These are phyloP conservation scores for Lasioglossum vierecki DNA, from an alignment of 2,888 invertebrate genomes.

Conservation along the genomic window DNA sequence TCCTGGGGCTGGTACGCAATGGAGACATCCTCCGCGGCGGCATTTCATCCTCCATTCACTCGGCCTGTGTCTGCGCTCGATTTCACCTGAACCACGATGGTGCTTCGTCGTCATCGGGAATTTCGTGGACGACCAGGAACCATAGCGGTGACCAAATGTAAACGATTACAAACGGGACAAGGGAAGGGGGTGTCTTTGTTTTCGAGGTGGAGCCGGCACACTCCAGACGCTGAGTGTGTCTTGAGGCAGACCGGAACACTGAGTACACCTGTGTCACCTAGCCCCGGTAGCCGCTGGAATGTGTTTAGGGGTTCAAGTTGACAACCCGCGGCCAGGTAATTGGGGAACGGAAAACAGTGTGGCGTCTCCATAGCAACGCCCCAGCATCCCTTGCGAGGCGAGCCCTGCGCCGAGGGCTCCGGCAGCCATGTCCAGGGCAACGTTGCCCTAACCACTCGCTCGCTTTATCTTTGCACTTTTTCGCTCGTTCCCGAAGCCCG, in stretches of 20 bases:
- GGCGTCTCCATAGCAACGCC: constrained; percentile 76
- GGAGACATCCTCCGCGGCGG: constrained; percentile 1
- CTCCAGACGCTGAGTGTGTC: constrained; percentile 33
- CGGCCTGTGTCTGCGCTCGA: constrained; percentile 1
- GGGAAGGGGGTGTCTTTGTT: constrained; percentile 17
- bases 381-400: constrained; percentile 67
- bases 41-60: constrained; percentile 2
- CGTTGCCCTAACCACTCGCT: constrained; percentile 53
- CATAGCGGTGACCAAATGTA: neutral
- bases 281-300: constrained; percentile 43
- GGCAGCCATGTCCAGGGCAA: constrained; percentile 42
- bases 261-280: constrained; percentile 34
- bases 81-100: constrained; percentile 18
- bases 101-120: neutral
- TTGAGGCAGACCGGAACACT: neutral
- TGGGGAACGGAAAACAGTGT: constrained; percentile 78
- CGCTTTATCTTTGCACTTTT: constrained; percentile 57
- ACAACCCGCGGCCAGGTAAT: constrained; percentile 76
- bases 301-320: constrained; percentile 71
- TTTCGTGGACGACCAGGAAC: neutral
- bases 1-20: neutral
- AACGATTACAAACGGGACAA: constrained; percentile 13
- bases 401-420: constrained; percentile 32
- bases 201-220: neutral
- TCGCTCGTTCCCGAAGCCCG: constrained; percentile 25